Evolutionary conservation across 2,888 invertebrate genomes (phyloP), one percentile per base, ranked within the genome.

Genomic region (Drosophila hamatofila): DNA sequence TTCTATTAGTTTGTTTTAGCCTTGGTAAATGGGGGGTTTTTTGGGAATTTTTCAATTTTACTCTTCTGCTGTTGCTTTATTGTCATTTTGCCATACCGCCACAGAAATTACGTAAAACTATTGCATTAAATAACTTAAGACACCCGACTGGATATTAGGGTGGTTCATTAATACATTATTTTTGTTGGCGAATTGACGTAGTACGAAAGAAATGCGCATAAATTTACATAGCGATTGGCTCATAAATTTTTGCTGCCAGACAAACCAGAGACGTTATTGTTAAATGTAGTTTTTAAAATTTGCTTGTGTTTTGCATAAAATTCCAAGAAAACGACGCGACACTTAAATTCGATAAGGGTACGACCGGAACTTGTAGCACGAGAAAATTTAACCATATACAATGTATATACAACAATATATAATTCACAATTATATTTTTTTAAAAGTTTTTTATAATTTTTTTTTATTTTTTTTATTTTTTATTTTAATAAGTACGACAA

Each of bases 311-410:
- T 69, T 72, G 60, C 52, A 75, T 72, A 70, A 64, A 72, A 70
- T 75, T 42, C 18, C 58, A 27, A 49, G 35, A 37, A 44, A 57
- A 57, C 46, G 48, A 23, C 66, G 27, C 75, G 64, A 52, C 37
- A 72, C 81, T 49, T 66, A 70, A 82, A 77, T 80, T 73, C 56
- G 83, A 88, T 88, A 80, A 78, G 70, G 54, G 65, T 67, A 55
- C 69, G 74, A 76, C 88, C 88, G 83, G 85, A 87, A 83, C 76
- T 83, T 79, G 48, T 65, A 68, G 59, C 73, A 57, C 64, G 48
- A 48, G 52, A n/a, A 69, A 61, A 49, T 55, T 49, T 37, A 56
- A 74, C 64, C 64, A 74, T 56, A 39, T 56, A 61, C 3, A 25
- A 62, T 1, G 16, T 25, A 35, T 37, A 2, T 25, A 25, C 21